Evolutionary conservation across 2,797 vertebrate species (phyloP).

Genomic region (Megalops cyprinoides): DNA sequence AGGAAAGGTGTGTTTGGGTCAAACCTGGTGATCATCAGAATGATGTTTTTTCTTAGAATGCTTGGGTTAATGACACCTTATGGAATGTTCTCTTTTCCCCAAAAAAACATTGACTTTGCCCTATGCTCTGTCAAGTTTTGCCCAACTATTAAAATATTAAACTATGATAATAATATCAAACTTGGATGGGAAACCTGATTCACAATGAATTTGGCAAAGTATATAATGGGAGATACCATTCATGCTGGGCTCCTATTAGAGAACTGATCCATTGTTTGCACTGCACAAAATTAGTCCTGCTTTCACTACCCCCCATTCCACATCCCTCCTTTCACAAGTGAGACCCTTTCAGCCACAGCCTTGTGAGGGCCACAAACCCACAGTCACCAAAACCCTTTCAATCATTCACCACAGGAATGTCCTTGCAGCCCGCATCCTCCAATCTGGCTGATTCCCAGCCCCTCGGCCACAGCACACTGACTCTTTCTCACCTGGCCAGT

Average conservation of each 20-base stretch:
- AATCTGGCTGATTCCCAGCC: conserved; percentile 29
- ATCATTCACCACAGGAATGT: conserved; percentile 61
- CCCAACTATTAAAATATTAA: conserved; percentile 52
- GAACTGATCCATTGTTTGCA: background rate
- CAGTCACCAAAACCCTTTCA: conserved; percentile 41
- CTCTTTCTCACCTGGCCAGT: conserved; percentile 39
- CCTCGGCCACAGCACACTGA: background rate
- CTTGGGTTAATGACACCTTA: conserved; percentile 43
- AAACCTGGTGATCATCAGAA: conserved; percentile 25
- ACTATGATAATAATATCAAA: too few relatives aligned
- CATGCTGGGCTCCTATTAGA: background rate
- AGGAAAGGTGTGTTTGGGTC: background rate
- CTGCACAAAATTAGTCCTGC: background rate
- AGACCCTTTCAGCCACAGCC: conserved; percentile 31
- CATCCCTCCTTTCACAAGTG: background rate
- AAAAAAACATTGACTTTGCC: conserved; percentile 59
- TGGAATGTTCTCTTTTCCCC: conserved; percentile 47
- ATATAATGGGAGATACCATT: too few relatives aligned
- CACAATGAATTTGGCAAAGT: conserved; percentile 46
- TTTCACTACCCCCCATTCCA: too few relatives aligned
- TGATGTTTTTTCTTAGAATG: conserved; percentile 39
- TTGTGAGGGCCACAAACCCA: conserved; percentile 43
- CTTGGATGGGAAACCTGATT: conserved; percentile 43
- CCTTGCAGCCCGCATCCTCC: conserved; percentile 40
- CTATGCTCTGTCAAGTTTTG: conserved; percentile 48